Evolutionary conservation across 2,888 invertebrate species (phyloP), one percentile per base, ranked within the genome.

Genomic region (Willowsia nigromaculata): DNA sequence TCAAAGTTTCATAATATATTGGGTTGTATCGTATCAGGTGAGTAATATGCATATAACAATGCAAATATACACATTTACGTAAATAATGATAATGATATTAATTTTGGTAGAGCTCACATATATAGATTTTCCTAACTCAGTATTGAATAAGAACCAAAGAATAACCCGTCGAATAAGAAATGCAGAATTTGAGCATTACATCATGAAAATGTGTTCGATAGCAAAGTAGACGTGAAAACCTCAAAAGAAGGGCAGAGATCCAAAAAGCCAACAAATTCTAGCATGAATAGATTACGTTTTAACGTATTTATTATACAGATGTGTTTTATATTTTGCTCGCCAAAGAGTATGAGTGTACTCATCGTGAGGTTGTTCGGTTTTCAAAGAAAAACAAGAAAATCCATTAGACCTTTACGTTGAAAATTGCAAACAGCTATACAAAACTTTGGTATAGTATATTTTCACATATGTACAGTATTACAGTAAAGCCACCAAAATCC

Each of bases 191-290:
- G 27, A 76, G 50, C 74, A 76, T 47, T 76, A 27, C 50, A 50
- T 15, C 59, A 25, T n/a, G 30, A 76, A 76, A 76, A 76, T 30
- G 76, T 27, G 50, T 11, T 25, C 25, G 59, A 11, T 59, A 13
- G 11, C 9, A 59, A 59, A 53, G 47, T 43, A 74, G 74, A 74
- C 74, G 47, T 74, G 5, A 74, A 76, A 76, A 76, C 50, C 76
- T 53, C 53, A 50, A 76, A 76, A 76, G 27, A 53, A 76, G 76
- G 76, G 53, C 76, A 76, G 27, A 18, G 76, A 76, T 76, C 76
- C 76, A 53, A 76, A 76, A 76, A 76, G 76, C 50, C 50, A 76
- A 74, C 71, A 74, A 74, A 74, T 74, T 43, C 43, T 43, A 43
- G 43, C 71, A 74, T 40, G 59, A 59, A 27, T 9, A 59, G 59